These are phyloP conservation scores for Anas platyrhynchos DNA, from an alignment of 2,113 vertebrate species.

Conservation along the genomic window DNA sequence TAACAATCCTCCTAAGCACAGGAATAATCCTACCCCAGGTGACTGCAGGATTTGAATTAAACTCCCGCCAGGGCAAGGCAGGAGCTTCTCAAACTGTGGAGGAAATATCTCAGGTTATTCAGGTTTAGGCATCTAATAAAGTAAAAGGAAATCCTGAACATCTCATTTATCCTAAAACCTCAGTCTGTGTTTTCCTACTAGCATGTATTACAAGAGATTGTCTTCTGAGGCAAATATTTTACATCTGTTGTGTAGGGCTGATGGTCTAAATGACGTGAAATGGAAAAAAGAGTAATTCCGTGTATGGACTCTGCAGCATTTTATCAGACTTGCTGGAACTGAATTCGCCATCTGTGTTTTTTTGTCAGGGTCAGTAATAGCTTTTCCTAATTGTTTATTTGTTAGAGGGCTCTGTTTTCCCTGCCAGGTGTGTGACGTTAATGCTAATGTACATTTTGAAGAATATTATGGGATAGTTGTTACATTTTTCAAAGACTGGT, in stretches of 20 bases:
- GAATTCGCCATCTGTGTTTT: constrained; percentile 17
- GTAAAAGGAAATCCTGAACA: background rate
- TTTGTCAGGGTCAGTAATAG: constrained; percentile 3
- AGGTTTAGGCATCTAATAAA: background rate
- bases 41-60: background rate
- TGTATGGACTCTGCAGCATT: background rate
- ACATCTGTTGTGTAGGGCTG: background rate
- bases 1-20: background rate
- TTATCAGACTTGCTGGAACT: background rate
- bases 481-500: background rate
- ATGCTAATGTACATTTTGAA: background rate
- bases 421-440: background rate
- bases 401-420: background rate
- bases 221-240: constrained; percentile 13
- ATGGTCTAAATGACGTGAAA: background rate
- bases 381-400: background rate
- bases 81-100: background rate
- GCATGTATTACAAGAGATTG: background rate
- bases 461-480: background rate
- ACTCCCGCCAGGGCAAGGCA: background rate
- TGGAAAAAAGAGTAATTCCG: constrained; percentile 25
- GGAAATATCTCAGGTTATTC: background rate
- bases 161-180: background rate
- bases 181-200: background rate
- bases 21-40: background rate